phyloP scores from a whole-genome alignment of 1,140 invertebrate species.

The Chironomus striatipennis region DNA sequence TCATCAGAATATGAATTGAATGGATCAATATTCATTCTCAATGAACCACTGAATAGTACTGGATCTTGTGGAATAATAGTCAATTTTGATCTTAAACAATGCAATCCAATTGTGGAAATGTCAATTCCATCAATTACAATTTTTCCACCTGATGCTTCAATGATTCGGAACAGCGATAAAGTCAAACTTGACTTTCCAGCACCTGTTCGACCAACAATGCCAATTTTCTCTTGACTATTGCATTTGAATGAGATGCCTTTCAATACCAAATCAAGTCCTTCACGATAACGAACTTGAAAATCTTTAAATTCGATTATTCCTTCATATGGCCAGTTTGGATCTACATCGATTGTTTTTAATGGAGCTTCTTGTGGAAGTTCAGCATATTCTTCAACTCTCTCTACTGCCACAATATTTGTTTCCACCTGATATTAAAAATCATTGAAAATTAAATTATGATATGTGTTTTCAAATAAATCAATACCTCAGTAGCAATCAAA shows the following conservation, averaged over 20 bases:
- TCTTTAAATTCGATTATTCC: constrained; percentile 49
- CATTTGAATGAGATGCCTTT: constrained; percentile 46
- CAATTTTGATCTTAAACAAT: no score
- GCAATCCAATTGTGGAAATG: constrained; percentile 44
- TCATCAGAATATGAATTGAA: no score
- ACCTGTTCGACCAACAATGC: constrained; percentile 24
- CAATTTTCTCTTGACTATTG: constrained; percentile 43
- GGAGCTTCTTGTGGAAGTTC: constrained; percentile 46
- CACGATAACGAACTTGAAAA: constrained; percentile 48
- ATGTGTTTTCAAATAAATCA: no score
- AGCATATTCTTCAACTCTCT: constrained; percentile 78
- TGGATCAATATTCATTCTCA: no score
- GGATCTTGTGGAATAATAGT: no score
- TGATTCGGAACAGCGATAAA: constrained; percentile 60
- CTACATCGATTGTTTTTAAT: not conserved
- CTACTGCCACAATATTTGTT: constrained; percentile 81
- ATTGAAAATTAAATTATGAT: no score
- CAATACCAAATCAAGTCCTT: no score
- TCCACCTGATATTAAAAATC: constrained; percentile 44
- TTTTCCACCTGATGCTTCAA: constrained; percentile 55
- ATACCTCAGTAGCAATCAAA: constrained; percentile 68
- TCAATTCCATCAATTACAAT: no score
- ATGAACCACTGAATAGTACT: constrained; percentile 54
- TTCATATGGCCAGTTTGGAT: constrained; percentile 25
- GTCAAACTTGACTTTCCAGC: constrained; percentile 49